Base-by-base conservation (phyloP, 2,113 vertebrate species). In the Garra rufa region DNA sequence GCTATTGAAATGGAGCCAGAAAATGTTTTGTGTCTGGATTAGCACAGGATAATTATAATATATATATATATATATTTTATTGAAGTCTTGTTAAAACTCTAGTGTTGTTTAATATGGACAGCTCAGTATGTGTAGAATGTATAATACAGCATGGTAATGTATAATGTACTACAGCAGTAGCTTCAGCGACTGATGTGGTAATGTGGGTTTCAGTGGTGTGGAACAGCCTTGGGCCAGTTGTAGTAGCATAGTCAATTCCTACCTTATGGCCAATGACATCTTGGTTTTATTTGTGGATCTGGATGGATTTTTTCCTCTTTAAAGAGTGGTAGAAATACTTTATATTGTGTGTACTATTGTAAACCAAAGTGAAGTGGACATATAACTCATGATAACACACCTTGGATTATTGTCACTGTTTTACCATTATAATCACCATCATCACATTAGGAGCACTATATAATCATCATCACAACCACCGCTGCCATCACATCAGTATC, bases 141-240 rank as follows among this genome's bases (percentile, higher is more conserved):
- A n/a, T 76, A 38, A n/a, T 59, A 59, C 30, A 57, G 6, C 13
- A 43, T 41, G 41, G 55, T 78, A 10, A 44, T 28, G 55, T 26
- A 78, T 57, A 57, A 76, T 55, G 75, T 38, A 57, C 30, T 44
- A 43, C 55, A 78, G 55, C 76, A 44, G 38, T 44, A 61, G 11
- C 52, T 43, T 52, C 59, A 61, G 55, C 24, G 55, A 38, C 75
- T 57, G 75, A 55, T 61, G 55, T 61, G 55, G 8, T 44, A 26
- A 78, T 78, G 52, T 78, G 55, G 13, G 24, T 59, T 26, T 78
- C 38, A 43, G 52, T 44, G 14, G n/a, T 44, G n/a, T 78, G 24
- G 8, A 78, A 61, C 74, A n/a, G 74, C 74, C 74, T 76, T 57
- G 48, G 21, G 75, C 38, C 34, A 26, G 38, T 17, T 61, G 76